A percentile compares a stretch with the other conserved stretches of the same genome.
Evolutionary conservation across 1,140 invertebrate species (phyloP).

Genomic region (Bombus pyrosoma): DNA sequence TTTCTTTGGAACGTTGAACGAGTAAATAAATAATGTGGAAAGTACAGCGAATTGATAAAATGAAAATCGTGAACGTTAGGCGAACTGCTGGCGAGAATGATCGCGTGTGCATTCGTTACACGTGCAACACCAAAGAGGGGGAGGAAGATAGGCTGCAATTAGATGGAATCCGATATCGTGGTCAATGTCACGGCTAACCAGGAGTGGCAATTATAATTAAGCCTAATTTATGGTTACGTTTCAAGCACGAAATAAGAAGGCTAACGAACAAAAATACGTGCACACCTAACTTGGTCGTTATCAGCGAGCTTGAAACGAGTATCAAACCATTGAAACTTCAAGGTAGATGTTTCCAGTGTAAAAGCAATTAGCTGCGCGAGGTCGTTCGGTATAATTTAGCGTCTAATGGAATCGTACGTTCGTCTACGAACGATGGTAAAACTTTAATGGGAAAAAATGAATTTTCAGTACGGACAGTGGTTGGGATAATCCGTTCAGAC

Average conservation of each 20-base stretch:
- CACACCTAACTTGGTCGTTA: neutral
- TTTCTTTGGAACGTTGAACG: too few species aligned
- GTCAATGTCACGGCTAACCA: slow-evolving; percentile 75
- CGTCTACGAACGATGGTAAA: too few species aligned
- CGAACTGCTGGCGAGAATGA: neutral
- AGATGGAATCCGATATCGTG: slow-evolving; percentile 70
- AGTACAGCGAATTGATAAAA: too few species aligned
- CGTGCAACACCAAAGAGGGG: neutral
- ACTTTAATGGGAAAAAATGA: neutral
- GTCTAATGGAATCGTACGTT: too few species aligned
- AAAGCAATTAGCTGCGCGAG: neutral
- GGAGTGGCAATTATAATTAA: slow-evolving; percentile 53
- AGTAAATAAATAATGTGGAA: too few species aligned
- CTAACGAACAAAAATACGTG: neutral
- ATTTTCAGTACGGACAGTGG: slow-evolving; percentile 94
- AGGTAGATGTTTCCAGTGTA: neutral
- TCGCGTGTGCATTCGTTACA: slow-evolving; percentile 15
- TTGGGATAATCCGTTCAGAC: slow-evolving; percentile 98
- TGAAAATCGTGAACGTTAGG: neutral
- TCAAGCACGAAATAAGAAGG: neutral
- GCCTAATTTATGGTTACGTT: slow-evolving; percentile 26
- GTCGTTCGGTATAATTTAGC: too few species aligned
- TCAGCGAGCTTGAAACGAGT: neutral
- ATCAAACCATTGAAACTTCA: neutral
- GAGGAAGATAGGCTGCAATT: slow-evolving; percentile 62